Base-by-base conservation (phyloP, 53 echinoderm and acorn worm genomes). In the Holothuria leucospilota region DNA sequence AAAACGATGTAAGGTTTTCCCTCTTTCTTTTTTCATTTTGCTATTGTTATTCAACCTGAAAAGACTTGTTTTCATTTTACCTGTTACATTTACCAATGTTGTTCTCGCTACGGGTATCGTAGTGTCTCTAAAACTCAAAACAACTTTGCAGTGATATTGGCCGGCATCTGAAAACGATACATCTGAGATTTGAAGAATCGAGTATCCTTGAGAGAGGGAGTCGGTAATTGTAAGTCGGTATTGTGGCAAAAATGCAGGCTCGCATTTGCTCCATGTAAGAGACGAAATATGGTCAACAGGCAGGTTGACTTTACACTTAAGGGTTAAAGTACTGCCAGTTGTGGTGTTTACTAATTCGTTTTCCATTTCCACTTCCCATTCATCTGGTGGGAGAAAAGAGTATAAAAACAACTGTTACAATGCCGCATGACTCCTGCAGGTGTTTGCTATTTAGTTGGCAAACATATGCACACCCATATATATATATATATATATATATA, bases 181-280 rank as follows among this genome's bases (percentile, higher is more conserved):
- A 6, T 72, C 42, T 23, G 42, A 46, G 41, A 72, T 30, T 41
- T 72, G 21, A 23, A 72, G 34, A 41, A 20, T 39, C 21, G 72
- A 72, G 49, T 72, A 72, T 46, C 72, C 72, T 72, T 72, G 41
- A 24, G 23, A 0, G 49, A 72, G 42, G 41, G 39, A 39, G 41
- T 72, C 16, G 21, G 5, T 10, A 13, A 72, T 42, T 13, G 21
- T 72, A 15, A 21, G 38, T 10, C 72, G 41, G 3, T 16, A 15
- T 13, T 20, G 6, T 41, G 41, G 39, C n/a, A 72, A 40, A 21
- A 2, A 24, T 41, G 21, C 72, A 23, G 10, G 42, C 5, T 8
- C 46, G 41, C 38, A 6, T 20, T 18, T 39, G 16, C n/a, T 46
- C 72, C 72, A 72, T 40, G 28, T 30, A 23, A 72, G 42, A 21